phyloP scores from a whole-genome alignment of 2,113 vertebrate genomes.

The Crotalus helleri region DNA sequence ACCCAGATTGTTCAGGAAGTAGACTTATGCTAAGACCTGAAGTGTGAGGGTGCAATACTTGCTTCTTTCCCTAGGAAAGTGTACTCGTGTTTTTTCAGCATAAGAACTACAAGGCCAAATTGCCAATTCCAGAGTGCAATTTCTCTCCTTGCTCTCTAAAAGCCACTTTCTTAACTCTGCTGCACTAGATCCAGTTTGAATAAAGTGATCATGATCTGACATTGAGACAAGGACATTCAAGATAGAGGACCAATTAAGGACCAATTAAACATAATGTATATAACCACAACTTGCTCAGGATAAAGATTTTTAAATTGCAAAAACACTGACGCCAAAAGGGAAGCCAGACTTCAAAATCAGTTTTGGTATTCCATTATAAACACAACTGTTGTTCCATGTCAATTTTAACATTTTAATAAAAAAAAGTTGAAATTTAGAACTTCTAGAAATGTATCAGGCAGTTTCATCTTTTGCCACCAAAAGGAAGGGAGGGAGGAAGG shows the following conservation, averaged over 20 bases:
- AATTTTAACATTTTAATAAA: too few species aligned
- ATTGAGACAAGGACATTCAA: background rate
- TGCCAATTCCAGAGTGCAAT: background rate
- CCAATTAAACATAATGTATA: background rate
- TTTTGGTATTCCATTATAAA: too few species aligned
- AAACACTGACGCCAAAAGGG: too few species aligned
- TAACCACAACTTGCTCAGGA: background rate
- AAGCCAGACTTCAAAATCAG: too few species aligned
- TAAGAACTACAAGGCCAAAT: background rate
- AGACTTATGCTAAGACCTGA: background rate
- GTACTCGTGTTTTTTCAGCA: background rate
- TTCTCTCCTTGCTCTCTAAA: background rate
- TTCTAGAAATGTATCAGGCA: too few species aligned
- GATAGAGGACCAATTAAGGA: background rate
- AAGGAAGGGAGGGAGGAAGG: too few species aligned
- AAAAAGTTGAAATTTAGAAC: too few species aligned
- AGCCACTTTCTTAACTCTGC: background rate
- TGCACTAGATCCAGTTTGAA: background rate
- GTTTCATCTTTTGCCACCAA: too few species aligned
- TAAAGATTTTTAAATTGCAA: background rate
- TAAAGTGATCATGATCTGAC: background rate
- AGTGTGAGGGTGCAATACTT: background rate
- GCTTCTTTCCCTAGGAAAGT: background rate
- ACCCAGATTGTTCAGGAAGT: background rate
- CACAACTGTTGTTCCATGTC: too few species aligned